phyloP scores from a whole-genome alignment of 1,140 invertebrate genomes.

The Ctenoplectra terminalis region DNA sequence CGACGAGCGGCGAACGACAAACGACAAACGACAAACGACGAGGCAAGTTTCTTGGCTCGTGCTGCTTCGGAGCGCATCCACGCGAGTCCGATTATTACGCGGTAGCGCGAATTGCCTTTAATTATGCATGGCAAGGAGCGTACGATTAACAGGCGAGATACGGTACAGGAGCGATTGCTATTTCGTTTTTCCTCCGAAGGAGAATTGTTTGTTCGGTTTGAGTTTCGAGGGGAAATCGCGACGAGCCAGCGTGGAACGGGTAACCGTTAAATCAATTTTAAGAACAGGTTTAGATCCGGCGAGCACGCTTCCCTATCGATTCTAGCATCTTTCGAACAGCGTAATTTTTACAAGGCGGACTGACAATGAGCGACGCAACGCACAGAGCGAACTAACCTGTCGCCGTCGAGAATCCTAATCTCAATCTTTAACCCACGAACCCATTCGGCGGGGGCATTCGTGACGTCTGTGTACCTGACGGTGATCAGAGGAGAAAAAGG shows the following conservation, averaged over 20 bases:
- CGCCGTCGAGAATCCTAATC: neutral
- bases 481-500: neutral
- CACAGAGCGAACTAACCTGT: constrained; percentile 17
- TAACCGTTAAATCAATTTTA: constrained; percentile 46
- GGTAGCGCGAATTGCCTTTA: constrained; percentile 56
- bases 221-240: constrained; percentile 17
- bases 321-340: neutral
- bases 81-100: constrained; percentile 59
- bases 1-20: constrained; percentile 35
- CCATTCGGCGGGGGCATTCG: neutral
- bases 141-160: constrained; percentile 42
- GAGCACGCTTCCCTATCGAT: constrained; percentile 28
- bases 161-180: neutral
- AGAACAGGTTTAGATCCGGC: constrained; percentile 19
- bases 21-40: constrained; percentile 25
- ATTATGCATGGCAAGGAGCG: constrained; percentile 55
- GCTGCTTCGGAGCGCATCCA: constrained; percentile 51
- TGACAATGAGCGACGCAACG: neutral
- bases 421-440: neutral
- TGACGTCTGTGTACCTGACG: neutral
- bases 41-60: neutral
- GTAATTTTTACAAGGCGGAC: neutral
- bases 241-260: neutral
- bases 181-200: constrained; percentile 6
- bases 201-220: constrained; percentile 19